phyloP scores from a whole-genome alignment of 1,140 invertebrate species.

The Dufourea novaeangliae region DNA sequence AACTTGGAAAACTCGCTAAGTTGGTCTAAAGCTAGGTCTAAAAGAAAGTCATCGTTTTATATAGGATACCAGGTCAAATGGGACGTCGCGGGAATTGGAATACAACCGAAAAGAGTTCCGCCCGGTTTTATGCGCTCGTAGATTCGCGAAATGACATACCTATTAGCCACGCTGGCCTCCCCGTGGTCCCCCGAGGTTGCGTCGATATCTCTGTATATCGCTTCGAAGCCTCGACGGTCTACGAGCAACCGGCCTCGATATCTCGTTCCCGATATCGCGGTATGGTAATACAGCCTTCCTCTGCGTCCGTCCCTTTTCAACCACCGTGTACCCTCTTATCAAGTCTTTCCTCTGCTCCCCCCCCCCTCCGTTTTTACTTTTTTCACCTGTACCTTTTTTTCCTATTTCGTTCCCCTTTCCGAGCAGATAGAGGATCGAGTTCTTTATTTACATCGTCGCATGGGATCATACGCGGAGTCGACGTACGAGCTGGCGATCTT shows the following conservation, averaged over 20 bases:
- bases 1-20: background rate
- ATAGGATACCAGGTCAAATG: slow-evolving; percentile 16
- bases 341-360: background rate
- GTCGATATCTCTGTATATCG: slow-evolving; percentile 56
- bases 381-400: background rate
- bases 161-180: slow-evolving; percentile 47
- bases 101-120: slow-evolving; percentile 42
- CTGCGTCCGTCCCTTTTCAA: background rate
- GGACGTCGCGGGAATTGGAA: slow-evolving; percentile 35
- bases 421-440: slow-evolving; percentile 15
- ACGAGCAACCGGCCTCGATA: slow-evolving; percentile 54
- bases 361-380: background rate
- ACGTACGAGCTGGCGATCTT: background rate
- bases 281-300: slow-evolving; percentile 37
- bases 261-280: slow-evolving; percentile 60
- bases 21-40: background rate
- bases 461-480: slow-evolving; percentile 9
- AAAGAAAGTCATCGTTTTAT: slow-evolving; percentile 10
- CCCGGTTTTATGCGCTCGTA: slow-evolving; percentile 50
- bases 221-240: slow-evolving; percentile 46
- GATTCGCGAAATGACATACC: slow-evolving; percentile 59
- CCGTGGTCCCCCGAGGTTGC: slow-evolving; percentile 33
- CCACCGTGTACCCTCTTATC: slow-evolving; percentile 12
- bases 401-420: background rate
- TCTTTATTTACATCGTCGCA: slow-evolving; percentile 20